Base-by-base conservation (phyloP, 2,888 invertebrate genomes). In the Drosophila neotestacea region DNA sequence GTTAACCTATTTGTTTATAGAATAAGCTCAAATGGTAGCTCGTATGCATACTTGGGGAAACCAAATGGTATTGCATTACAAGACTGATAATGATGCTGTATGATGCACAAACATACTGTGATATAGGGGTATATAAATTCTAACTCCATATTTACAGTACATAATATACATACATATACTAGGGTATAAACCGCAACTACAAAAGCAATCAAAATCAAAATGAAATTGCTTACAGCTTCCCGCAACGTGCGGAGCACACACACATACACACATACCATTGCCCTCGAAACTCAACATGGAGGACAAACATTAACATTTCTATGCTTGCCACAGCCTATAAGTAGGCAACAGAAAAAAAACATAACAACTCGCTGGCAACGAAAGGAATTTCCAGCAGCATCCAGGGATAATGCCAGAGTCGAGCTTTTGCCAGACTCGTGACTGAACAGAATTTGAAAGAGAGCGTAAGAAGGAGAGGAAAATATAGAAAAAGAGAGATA, bases 271-370 rank as follows among this genome's bases (percentile, higher is more conserved):
- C 34, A 52, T 32, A 55, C 48, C 73, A 70, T 70, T 76, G 76
- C 76, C 76, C 79, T 79, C 76, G 79, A 79, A 76, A 76, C 61
- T 79, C 38, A 62, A 48, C 61, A 59, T 58, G 76, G 84, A 85
- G 84, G 81, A 83, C 73, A 77, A 85, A 65, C 84, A 88, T 88
- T 86, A 86, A 77, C 83, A 85, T 88, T 79, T 83, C 86, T 85
- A 88, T 88, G 86, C 85, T 88, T 88, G 70, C 64, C 58, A 59
- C 58, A 42, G 82, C 80, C 83, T 66, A 68, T 64, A 88, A 85
- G 83, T 85, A 69, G 88, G 83, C 87, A 79, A 78, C 69, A 71
- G 38, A 36, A 66, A 47, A 51, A 58, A 55, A 47, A 44, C 34
- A 42, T 30, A 47, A 56, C 44, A 56, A 46, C 16, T 55, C 32